Conservation (phyloP, 2,797 vertebrate species). For the Coendou prehensilis region DNA sequence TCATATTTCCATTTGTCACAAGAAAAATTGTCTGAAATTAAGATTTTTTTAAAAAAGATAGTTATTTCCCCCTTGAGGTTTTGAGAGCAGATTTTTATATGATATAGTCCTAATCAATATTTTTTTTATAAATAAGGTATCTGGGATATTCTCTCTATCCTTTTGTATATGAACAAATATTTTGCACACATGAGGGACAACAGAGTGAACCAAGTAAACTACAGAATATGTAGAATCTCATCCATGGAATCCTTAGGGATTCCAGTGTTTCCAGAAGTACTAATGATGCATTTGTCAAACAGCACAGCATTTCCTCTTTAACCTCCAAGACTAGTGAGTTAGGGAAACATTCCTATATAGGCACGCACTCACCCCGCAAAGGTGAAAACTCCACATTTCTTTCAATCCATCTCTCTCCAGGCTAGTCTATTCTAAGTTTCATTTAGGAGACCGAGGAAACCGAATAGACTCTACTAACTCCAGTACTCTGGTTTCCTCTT, state of each 20-base stretch:
- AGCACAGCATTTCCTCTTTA: neutral
- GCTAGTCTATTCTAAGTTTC: neutral
- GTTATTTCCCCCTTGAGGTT: slow-evolving; percentile 33
- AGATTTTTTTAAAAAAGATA: slow-evolving; percentile 24
- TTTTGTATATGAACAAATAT: neutral
- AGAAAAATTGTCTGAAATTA: slow-evolving; percentile 52
- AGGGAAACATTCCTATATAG: neutral
- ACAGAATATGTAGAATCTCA: neutral
- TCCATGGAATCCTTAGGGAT: neutral
- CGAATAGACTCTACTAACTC: neutral
- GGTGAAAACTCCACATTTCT: neutral
- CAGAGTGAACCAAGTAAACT: neutral
- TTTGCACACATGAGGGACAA: neutral
- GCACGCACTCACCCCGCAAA: neutral
- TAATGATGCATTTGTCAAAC: neutral
- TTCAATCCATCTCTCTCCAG: neutral
- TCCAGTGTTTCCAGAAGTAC: neutral
- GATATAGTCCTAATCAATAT: neutral
- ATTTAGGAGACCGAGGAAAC: neutral
- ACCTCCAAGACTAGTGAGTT: neutral
- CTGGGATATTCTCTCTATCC: neutral
- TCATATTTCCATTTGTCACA: slow-evolving; percentile 26
- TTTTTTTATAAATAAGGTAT: slow-evolving; percentile 60
- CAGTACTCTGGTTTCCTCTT: slow-evolving; percentile 5
- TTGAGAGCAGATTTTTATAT: neutral